Conservation (phyloP, 2,113 vertebrate genomes). For the Perca flavescens region DNA sequence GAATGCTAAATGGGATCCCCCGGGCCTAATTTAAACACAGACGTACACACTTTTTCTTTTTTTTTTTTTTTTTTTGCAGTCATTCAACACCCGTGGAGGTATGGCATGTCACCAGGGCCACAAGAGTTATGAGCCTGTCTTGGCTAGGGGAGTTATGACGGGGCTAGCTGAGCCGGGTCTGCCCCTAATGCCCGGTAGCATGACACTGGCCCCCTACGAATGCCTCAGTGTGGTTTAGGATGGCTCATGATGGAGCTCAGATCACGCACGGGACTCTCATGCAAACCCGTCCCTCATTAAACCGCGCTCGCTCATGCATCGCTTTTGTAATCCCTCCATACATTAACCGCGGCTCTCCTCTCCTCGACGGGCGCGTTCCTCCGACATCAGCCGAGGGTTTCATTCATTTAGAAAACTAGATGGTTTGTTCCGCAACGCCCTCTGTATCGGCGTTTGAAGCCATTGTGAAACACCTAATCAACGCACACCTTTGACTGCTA, state of each 20-base stretch:
- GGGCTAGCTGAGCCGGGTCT: constrained; percentile 42
- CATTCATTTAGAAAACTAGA: constrained; percentile 39
- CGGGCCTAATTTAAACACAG: constrained; percentile 64
- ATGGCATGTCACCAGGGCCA: constrained; percentile 46
- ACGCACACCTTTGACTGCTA: constrained; percentile 40
- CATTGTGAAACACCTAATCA: constrained; percentile 37
- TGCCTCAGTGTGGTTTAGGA: constrained; percentile 44
- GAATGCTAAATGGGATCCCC: constrained; percentile 59
- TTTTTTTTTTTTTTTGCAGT: constrained; percentile 44
- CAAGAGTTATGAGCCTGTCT: constrained; percentile 47
- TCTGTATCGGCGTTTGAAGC: constrained; percentile 10
- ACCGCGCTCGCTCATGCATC: constrained; percentile 38
- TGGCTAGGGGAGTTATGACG: constrained; percentile 36
- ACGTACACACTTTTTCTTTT: constrained; percentile 22
- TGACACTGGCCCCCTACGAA: constrained; percentile 54
- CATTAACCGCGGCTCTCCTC: constrained; percentile 45
- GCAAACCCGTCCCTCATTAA: constrained; percentile 62
- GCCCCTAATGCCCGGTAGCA: constrained; percentile 60
- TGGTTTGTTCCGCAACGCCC: constrained; percentile 3
- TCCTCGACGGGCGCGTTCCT: constrained; percentile 20
- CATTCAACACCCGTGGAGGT: constrained; percentile 62
- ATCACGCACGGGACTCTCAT: constrained; percentile 62
- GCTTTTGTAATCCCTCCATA: constrained; percentile 56
- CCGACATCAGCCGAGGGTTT: constrained; percentile 36
- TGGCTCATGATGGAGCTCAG: constrained; percentile 61